Conservation (phyloP, 2,888 invertebrate species). For the Meloe dianella region DNA sequence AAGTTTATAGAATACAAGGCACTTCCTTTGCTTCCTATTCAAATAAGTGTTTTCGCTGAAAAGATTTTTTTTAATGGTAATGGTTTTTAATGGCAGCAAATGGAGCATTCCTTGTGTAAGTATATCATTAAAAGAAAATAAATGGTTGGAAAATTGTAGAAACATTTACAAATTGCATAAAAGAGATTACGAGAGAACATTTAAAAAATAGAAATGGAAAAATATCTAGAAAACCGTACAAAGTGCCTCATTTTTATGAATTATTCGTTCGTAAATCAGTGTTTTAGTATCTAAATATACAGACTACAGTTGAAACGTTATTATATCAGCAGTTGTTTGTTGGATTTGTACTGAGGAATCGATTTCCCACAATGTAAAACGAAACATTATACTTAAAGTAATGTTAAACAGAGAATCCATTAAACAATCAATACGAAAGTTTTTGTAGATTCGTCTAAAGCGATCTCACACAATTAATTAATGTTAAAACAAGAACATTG, state of each 20-base stretch:
- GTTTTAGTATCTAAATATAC: background rate
- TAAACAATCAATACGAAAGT: no score
- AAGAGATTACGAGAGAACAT: background rate
- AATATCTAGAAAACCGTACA: background rate
- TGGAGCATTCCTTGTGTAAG: background rate
- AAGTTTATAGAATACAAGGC: no score
- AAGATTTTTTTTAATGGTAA: background rate
- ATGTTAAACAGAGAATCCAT: no score
- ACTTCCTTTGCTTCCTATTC: no score
- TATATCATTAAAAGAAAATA: background rate
- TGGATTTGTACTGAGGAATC: no score
- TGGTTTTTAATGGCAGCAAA: background rate
- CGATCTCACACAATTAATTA: no score
- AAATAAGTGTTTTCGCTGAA: background rate
- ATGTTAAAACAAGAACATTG: no score
- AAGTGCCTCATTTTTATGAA: background rate
- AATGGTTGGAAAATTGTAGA: background rate
- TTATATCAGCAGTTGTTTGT: no score
- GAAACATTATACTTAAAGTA: background rate
- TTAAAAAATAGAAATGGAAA: background rate
- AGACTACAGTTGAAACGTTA: background rate
- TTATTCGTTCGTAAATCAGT: background rate
- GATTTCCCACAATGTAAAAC: background rate
- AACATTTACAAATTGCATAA: background rate
- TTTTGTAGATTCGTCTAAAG: no score